These are phyloP conservation scores for Ooceraea biroi DNA, from an alignment of 1,140 invertebrate genomes.

Conservation along the genomic window DNA sequence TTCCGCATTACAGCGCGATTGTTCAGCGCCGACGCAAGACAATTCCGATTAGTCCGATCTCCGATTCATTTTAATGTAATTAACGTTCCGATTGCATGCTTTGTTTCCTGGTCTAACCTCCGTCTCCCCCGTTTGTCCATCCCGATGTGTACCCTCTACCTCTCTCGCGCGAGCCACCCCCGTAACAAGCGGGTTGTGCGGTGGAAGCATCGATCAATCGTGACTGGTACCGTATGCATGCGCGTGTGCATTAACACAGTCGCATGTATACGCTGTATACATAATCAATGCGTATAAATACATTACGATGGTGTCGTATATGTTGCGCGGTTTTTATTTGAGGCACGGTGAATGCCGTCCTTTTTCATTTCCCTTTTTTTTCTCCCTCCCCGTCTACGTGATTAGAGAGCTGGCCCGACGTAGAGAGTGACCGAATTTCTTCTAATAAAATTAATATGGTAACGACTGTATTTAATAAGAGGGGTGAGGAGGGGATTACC, in stretches of 20 bases:
- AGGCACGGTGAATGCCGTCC: not conserved
- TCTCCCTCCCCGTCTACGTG: not conserved
- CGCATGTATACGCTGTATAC: conserved; percentile 10
- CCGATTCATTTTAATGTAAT: conserved; percentile 86
- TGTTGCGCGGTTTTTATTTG: conserved; percentile 25
- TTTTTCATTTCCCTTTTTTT: not conserved
- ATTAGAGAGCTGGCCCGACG: not conserved
- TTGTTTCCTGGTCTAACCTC: conserved; percentile 83
- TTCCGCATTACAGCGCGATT: conserved; percentile 39
- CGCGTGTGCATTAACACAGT: conserved; percentile 66
- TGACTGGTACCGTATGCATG: conserved; percentile 70
- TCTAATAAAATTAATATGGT: conserved; percentile 50
- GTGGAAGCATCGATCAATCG: conserved; percentile 81
- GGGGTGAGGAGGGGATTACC: conserved; percentile 25
- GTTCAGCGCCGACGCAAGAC: conserved; percentile 76
- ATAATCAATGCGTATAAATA: conserved; percentile 48
- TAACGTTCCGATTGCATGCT: conserved; percentile 86
- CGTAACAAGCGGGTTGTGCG: conserved; percentile 66
- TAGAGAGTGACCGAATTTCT: conserved; percentile 14
- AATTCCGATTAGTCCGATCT: conserved; percentile 83
- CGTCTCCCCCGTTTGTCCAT: conserved; percentile 69
- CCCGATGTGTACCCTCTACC: conserved; percentile 60
- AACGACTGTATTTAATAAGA: conserved; percentile 38
- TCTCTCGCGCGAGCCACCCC: conserved; percentile 62
- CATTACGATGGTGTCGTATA: conserved; percentile 1